Percentiles rank a stretch among this genome's conserved stretches.
Evolutionary conservation across 2,113 vertebrate species (phyloP).

Genomic region (Hypomesus transpacificus): DNA sequence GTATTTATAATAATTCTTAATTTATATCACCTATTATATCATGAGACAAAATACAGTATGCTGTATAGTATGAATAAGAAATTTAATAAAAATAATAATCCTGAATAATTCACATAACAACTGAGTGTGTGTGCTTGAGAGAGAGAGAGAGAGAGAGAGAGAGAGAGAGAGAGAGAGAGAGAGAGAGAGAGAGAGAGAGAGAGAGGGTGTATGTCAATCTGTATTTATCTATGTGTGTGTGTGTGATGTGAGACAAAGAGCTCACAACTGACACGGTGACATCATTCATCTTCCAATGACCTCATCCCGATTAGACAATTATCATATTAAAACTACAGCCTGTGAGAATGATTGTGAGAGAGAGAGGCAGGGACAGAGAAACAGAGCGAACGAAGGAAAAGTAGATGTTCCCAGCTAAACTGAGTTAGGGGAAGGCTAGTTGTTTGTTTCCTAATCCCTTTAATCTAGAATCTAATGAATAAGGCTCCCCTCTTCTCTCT

Average conservation of each 20-base stretch:
- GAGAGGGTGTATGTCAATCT: background rate
- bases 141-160: too few species aligned
- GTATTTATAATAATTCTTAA: too few species aligned
- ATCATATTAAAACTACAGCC: conserved; percentile 15
- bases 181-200: too few species aligned
- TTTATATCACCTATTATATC: too few species aligned
- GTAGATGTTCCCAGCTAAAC: too few species aligned
- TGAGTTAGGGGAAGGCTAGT: background rate
- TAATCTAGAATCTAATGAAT: conserved; percentile 44
- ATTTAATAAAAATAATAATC: too few species aligned
- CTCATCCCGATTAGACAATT: conserved; percentile 25
- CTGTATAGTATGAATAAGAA: too few species aligned
- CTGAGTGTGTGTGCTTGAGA: too few species aligned
- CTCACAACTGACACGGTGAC: conserved; percentile 51
- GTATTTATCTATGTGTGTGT: background rate
- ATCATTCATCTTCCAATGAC: conserved; percentile 39
- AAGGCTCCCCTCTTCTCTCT: conserved; percentile 17
- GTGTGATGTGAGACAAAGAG: conserved; percentile 24
- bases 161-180: too few species aligned
- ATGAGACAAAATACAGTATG: too few species aligned
- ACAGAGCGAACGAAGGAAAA: conserved; percentile 8
- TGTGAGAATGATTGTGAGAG: background rate
- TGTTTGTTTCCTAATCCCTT: conserved; percentile 37
- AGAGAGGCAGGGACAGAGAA: background rate
- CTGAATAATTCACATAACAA: too few species aligned